A percentile compares a stretch with the other conserved stretches of the same genome.
Conservation (phyloP, 2,113 vertebrate species). For the Grantiella picta region DNA sequence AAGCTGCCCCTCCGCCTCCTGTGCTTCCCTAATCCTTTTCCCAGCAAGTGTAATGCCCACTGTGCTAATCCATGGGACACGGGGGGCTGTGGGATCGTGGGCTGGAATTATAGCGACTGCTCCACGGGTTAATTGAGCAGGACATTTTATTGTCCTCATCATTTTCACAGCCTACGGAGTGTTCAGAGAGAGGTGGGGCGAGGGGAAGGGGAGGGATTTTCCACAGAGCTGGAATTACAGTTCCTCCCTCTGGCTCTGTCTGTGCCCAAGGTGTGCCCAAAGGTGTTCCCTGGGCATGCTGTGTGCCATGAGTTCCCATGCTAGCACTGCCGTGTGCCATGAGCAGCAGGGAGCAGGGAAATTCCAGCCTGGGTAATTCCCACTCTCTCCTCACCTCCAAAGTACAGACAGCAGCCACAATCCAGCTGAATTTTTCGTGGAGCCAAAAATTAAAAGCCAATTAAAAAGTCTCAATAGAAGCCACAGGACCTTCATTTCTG, state of each 20-base stretch:
- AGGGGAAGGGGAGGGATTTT: background rate
- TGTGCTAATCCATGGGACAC: background rate
- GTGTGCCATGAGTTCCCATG: background rate
- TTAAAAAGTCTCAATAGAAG: background rate
- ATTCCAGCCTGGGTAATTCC: background rate
- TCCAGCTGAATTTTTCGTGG: background rate
- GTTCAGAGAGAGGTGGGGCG: background rate
- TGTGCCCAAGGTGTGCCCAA: background rate
- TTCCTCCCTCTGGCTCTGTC: background rate
- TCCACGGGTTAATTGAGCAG: background rate
- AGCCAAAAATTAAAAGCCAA: background rate
- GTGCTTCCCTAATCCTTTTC: background rate
- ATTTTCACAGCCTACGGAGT: background rate
- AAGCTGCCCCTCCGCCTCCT: constrained; percentile 2
- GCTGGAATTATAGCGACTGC: background rate
- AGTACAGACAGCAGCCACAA: background rate
- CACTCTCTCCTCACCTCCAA: background rate
- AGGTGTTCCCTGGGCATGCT: background rate
- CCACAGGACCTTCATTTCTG: background rate
- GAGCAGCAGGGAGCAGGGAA: background rate
- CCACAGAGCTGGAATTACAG: background rate
- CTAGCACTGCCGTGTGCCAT: background rate
- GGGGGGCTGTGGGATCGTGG: background rate
- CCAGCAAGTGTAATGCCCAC: background rate
- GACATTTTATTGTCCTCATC: background rate